Base-by-base conservation (phyloP, 2,113 vertebrate species). In the Heterotilapia buettikoferi region DNA sequence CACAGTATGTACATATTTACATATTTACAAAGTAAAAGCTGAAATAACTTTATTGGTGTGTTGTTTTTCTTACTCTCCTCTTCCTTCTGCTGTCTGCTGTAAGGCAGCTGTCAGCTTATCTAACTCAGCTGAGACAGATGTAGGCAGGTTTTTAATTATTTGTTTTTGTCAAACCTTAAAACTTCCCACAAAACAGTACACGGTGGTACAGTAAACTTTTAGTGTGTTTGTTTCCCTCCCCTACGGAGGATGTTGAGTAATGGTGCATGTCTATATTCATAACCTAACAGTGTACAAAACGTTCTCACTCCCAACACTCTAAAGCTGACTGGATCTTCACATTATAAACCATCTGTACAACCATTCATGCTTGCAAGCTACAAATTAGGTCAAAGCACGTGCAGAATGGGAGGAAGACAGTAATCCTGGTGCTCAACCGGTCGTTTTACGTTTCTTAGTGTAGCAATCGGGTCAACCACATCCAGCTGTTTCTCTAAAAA, bases 401-500 rank as follows among this genome's bases (percentile, higher is more conserved):
- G 84, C 2, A 88, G 83, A 81, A 93, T 86, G 18, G 68, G 82
- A 86, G 71, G 56, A 85, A 89, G 52, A 86, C 56, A 52, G 29
- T 8, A 33, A 26, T 54, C 5, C 9, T 52, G 63, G 6, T 57
- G 45, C 38, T 83, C 82, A 84, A 78, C 80, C 59, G 83, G 66
- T 93, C 21, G 71, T 93, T 92, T 89, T 89, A 13, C 10, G 38
- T 87, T 86, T 90, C 40, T 47, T 45, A 59, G 80, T 79, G 79
- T 89, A 84, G 86, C 11, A 24, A 79, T 84, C 12, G 84, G 52
- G 26, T 73, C 7, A 80, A 76, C 40, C 21, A 68, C 7, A 47
- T 90, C 57, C 93, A 94, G 90, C 81, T 90, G 93, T 89, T 91
- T 84, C 38, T n/a, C 9, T 53, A 59, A 57, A 87, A 4, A 56